Evolutionary conservation across 2,888 invertebrate species (phyloP), one percentile per base, ranked within the genome.

Genomic region (Andrena bicolor): DNA sequence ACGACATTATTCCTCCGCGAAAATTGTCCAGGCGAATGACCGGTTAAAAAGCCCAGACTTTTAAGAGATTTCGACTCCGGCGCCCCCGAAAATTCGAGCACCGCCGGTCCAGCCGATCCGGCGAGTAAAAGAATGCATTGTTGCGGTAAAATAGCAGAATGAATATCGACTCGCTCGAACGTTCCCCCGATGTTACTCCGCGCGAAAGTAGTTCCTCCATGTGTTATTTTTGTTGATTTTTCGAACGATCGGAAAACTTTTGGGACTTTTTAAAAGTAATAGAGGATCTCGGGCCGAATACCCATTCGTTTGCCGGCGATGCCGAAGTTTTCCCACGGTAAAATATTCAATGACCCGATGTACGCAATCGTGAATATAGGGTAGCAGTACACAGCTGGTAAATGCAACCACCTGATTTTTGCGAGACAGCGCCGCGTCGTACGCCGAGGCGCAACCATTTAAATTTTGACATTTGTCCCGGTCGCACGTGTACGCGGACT

Each of bases 391-490:
- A 90, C 90, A 91, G 91, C 91, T 92, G 92, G 89, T 88, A 89
- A 86, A 86, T 82, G 80, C 86, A 86, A 90, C 90, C 92, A 92
- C 90, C 91, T 92, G 92, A 92, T 91, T 92, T 91, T 91, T 90
- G 87, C 86, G 85, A 82, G 80, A 68, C 71, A 86, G 86, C 84
- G 86, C 84, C 83, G 86, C 83, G 81, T 78, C 84, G 82, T 76
- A 85, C 75, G 86, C 79, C 77, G 82, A 83, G 85, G 90, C 90
- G 90, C 86, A 86, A 90, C 90, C 90, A 92, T 92, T 92, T 92
- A 91, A 92, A 92, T 90, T 90, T 91, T 91, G 91, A 92, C 91
- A 88, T 89, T 86, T 82, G 63, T 65, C 49, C 58, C 49, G 58
- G 58, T 60, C 60, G 63, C 85, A 85, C 84, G 86, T 86, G 84